Evolutionary conservation across 2,113 vertebrate genomes (phyloP).

Genomic region (Dermatemys mawii): DNA sequence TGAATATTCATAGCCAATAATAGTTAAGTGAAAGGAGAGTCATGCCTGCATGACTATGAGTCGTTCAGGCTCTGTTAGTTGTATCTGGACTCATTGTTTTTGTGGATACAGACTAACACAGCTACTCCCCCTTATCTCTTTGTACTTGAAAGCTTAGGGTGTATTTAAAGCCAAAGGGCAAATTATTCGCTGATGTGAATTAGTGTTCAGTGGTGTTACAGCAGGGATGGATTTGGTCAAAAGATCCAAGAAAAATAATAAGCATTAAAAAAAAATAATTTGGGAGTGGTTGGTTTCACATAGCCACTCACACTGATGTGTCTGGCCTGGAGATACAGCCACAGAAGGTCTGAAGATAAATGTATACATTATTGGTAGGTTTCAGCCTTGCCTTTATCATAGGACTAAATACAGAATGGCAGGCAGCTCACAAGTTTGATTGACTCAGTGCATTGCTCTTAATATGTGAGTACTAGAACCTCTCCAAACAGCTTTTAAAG

Average conservation of each 20-base stretch:
- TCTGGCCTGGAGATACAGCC: conserved; percentile 30
- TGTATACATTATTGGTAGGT: conserved; percentile 12
- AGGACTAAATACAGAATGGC: not conserved
- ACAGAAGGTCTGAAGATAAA: not conserved
- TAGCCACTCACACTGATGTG: not conserved
- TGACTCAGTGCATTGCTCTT: not conserved
- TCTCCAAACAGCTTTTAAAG: conserved; percentile 44
- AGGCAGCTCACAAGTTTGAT: not conserved
- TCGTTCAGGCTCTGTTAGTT: not conserved
- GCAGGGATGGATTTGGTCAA: not conserved
- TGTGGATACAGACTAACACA: too few relatives aligned
- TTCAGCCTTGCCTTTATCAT: conserved; percentile 13
- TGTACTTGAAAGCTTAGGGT: not conserved
- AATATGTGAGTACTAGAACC: not conserved
- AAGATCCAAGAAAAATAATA: conserved; percentile 2
- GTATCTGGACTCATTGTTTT: too few relatives aligned
- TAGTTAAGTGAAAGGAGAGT: not conserved
- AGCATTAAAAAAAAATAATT: not conserved
- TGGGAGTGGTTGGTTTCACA: not conserved
- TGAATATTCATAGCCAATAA: not conserved
- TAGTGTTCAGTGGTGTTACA: not conserved
- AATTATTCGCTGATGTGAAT: not conserved
- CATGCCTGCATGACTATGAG: not conserved
- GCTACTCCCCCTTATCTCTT: not conserved
- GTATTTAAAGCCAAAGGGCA: not conserved